Percentiles rank a stretch among this genome's conserved stretches.
These are phyloP conservation scores for Temnothorax longispinosus DNA, from an alignment of 1,140 invertebrate species.

Conservation along the genomic window DNA sequence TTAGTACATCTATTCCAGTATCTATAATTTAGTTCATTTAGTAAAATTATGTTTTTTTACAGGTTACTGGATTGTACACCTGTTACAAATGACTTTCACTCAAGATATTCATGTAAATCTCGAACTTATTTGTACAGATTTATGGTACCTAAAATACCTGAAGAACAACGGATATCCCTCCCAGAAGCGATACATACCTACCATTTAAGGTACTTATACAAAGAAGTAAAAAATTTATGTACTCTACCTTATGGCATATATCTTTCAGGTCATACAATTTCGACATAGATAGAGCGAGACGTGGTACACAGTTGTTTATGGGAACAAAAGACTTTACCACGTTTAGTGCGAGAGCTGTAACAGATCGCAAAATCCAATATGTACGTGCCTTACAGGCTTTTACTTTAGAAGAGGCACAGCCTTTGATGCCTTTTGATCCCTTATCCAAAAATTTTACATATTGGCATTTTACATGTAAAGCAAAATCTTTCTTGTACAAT, in stretches of 20 bases:
- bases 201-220: slow-evolving; percentile 66
- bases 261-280: slow-evolving; percentile 64
- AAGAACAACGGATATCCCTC: slow-evolving; percentile 74
- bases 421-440: slow-evolving; percentile 81
- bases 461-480: slow-evolving; percentile 88
- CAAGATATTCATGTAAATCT: slow-evolving; percentile 86
- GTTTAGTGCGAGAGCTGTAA: slow-evolving; percentile 86
- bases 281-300: slow-evolving; percentile 74
- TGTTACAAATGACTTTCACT: slow-evolving; percentile 88
- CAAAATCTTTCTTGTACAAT: slow-evolving; percentile 90
- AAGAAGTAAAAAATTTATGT: not conserved
- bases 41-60: slow-evolving; percentile 75
- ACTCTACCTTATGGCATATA: not conserved
- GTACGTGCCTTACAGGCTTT: slow-evolving; percentile 85
- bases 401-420: slow-evolving; percentile 83
- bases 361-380: slow-evolving; percentile 83
- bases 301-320: slow-evolving; percentile 71
- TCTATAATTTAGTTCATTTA: not conserved
- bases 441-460: slow-evolving; percentile 86
- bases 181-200: slow-evolving; percentile 68
- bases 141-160: slow-evolving; percentile 79
- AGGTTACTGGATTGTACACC: slow-evolving; percentile 86
- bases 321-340: slow-evolving; percentile 89
- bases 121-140: slow-evolving; percentile 90
- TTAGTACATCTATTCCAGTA: slow-evolving; percentile 11